Evolutionary conservation across 1,140 invertebrate genomes (phyloP), one percentile per base, ranked within the genome.

Genomic region (Drosophila mojavensis): DNA sequence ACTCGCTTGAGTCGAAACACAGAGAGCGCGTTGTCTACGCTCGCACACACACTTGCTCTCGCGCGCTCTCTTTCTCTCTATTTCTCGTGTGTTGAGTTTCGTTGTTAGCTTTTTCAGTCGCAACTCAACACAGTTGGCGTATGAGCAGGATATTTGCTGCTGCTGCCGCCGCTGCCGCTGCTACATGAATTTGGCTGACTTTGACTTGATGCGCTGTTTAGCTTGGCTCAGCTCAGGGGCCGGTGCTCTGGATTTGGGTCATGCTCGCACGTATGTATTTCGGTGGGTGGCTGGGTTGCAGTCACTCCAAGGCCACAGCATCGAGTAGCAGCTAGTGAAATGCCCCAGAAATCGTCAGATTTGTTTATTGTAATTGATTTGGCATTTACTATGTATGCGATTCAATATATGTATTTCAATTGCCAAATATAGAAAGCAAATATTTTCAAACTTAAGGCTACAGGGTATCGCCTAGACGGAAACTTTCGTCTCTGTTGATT

Each of bases 241-340:
- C 63, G 56, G 47, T 79, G 71, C 36, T 48, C 45, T 51, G 48
- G 72, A 81, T 81, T 79, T 81, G 72, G 78, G 78, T 81, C 78
- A 81, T 47, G 50, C 70, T 55, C 55, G 39, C n/a, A 45, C 5
- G 28, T 17, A 55, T 53, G 28, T 17, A 55, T 53, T 30, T 53
- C 15, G 30, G 17, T 55, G 53, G 53, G 30, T 36, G 53, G 53
- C n/a, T 11, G 41, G 53, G 53, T n/a, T 11, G 41, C 36, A 41
- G n/a, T n/a, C 15, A 39, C 11, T 24, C 39, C 66, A 69, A 62
- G 66, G 66, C 66, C 66, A 47, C 54, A 58, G 30, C 13, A 66
- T 66, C 62, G 53, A 55, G 62, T 47, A 43, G 56, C 55, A 47
- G 26, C n/a, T 30, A 30, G 55, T 60, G 17, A 33, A 68, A 51